Conservation (phyloP, 2,113 vertebrate genomes). For the Hystrix cristata region DNA sequence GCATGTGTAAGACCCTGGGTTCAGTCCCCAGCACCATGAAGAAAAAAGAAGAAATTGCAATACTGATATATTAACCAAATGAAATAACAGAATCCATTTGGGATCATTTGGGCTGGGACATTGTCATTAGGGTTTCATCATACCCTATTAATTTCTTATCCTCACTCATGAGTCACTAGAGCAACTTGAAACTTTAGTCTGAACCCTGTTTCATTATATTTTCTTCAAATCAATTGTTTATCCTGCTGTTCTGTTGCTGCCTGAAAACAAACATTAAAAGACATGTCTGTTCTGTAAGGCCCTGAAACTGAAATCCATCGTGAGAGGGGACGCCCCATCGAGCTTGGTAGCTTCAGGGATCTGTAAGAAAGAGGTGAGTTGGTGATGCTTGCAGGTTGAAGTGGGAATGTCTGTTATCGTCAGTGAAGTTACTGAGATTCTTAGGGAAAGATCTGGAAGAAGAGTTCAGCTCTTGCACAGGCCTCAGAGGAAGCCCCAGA, state of each 20-base stretch:
- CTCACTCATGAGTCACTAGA: neutral
- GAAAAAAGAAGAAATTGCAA: neutral
- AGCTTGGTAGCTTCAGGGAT: constrained; percentile 94
- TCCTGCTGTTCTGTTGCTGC: constrained; percentile 31
- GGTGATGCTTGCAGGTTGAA: neutral
- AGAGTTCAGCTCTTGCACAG: neutral
- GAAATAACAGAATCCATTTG: neutral
- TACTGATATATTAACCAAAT: neutral
- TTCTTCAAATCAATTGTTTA: neutral
- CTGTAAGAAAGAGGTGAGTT: constrained; percentile 97
- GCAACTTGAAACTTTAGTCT: neutral
- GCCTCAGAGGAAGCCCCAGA: neutral
- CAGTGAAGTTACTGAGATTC: neutral
- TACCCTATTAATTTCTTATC: neutral
- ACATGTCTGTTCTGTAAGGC: constrained; percentile 90
- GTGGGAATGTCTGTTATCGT: neutral
- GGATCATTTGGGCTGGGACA: neutral
- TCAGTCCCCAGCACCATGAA: neutral
- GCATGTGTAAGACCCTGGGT: neutral
- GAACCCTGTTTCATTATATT: neutral
- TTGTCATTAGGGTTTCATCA: neutral
- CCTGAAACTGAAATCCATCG: constrained; percentile 97
- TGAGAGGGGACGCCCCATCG: constrained; percentile 95
- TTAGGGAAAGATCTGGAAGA: neutral
- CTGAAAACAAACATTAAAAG: constrained; percentile 59